Evolutionary conservation across 2,888 invertebrate genomes (phyloP).

Genomic region (Strigamia maritima): DNA sequence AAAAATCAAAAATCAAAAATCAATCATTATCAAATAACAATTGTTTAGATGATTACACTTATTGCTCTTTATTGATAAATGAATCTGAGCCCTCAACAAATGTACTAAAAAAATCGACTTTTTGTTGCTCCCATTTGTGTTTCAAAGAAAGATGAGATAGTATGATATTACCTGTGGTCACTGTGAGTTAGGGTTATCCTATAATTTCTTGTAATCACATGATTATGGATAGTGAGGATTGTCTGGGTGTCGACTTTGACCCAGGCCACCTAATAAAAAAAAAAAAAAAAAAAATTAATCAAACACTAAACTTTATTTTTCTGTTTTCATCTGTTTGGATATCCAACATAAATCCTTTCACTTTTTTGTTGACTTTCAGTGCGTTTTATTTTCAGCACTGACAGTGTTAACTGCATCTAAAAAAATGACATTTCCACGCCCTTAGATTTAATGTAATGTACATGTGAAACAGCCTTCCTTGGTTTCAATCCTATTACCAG

Average conservation of each 20-base stretch:
- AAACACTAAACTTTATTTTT: neutral
- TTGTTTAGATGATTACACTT: too few relatives aligned
- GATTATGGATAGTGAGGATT: conserved; percentile 15
- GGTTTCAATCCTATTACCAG: neutral
- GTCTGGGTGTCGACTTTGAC: conserved; percentile 5
- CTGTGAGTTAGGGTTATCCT: neutral
- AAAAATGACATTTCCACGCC: neutral
- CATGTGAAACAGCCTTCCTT: neutral
- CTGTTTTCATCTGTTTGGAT: neutral
- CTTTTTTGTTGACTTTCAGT: neutral
- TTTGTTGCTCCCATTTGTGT: too few relatives aligned
- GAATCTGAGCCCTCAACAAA: too few relatives aligned
- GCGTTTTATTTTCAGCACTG: neutral
- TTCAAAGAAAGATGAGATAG: too few relatives aligned
- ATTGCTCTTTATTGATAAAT: too few relatives aligned
- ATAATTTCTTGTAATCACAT: neutral
- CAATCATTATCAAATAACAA: too few relatives aligned
- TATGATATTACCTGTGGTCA: neutral
- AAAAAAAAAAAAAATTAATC: neutral
- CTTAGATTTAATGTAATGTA: neutral
- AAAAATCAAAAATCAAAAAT: too few relatives aligned
- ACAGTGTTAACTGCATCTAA: neutral
- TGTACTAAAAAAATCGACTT: too few relatives aligned
- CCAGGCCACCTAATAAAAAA: neutral
- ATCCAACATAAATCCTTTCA: neutral